Percentiles rank a stretch among this genome's conserved stretches.
These are phyloP conservation scores for Rhyacophila brunnea DNA, from an alignment of 1,140 invertebrate species.

Conservation along the genomic window DNA sequence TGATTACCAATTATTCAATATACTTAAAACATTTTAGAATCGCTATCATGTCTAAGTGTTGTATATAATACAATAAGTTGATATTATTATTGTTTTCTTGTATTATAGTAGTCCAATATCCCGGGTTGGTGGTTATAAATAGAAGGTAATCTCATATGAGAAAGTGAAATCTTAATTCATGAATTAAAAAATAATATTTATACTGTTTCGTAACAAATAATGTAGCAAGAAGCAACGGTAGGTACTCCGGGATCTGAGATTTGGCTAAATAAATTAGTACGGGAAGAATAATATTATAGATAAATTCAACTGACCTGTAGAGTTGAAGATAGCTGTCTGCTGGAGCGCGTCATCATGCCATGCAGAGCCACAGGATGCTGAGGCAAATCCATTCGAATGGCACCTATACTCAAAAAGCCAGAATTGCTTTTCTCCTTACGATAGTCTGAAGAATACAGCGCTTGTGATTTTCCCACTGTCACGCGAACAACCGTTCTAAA, in stretches of 20 bases:
- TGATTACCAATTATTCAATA: no score
- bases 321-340: conserved; percentile 89
- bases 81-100: no score
- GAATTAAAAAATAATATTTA: conserved; percentile 1
- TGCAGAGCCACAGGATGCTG: conserved; percentile 95
- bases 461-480: conserved; percentile 88
- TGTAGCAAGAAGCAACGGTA: no score
- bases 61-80: no score
- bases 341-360: conserved; percentile 94
- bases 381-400: conserved; percentile 90
- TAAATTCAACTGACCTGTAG: conserved; percentile 70
- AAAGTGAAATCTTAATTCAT: no score
- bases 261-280: no score
- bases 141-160: no score
- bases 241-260: no score
- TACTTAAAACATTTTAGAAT: no score
- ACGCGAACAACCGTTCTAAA: conserved; percentile 88
- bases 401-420: conserved; percentile 82
- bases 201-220: not conserved
- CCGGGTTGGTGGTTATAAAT: no score
- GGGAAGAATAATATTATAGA: conserved; percentile 7
- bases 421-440: conserved; percentile 77
- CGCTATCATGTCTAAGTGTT: no score
- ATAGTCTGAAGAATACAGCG: conserved; percentile 81
- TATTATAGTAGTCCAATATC: no score